Evolutionary conservation across 1,140 invertebrate species (phyloP), one percentile per base, ranked within the genome.

Genomic region (Drosophila ercepeae): DNA sequence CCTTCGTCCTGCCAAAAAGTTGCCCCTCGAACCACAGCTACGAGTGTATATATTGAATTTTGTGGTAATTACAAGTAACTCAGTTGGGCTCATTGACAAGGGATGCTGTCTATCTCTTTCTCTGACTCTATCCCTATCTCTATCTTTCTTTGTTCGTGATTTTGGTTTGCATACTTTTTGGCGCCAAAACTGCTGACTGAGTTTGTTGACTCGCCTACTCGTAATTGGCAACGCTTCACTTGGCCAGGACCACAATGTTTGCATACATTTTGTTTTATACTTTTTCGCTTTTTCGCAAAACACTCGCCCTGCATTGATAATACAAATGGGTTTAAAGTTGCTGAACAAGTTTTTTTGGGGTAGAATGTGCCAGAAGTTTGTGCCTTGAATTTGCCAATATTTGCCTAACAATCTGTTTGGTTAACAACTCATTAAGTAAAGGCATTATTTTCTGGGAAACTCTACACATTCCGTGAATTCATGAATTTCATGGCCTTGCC

Each of bases 51-150:
- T 86, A 84, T 84, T 86, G 81, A 84, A 84, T 84, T 84, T 77
- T 84, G 81, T 84, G 81, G 81, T 84, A 84, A 84, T 84, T 84
- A 84, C 81, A 88, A 84, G 81, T 86, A 84, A 84, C 81, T 88
- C 63, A 86, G 76, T 84, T 64, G 67, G 74, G 76, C 63, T 74
- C 81, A 76, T 70, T 74, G 67, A 65, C 76, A 67, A 58, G 48
- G n/a, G 52, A 44, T 42, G 21, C 13, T 23, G 2, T 18, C 27
- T 23, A 8, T 52, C 14, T 11, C 23, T 36, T 27, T 6, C 34
- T 19, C 19, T 8, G n/a, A n/a, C n/a, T 23, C 3, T 32, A 32
- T 32, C 9, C 2, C 29, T 32, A n/a, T 18, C n/a, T n/a, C 44
- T 13, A 2, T 11, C 1, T 14, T 7, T 32, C 11, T 32, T 46